These are phyloP conservation scores for Dioctria linearis DNA, from an alignment of 2,888 invertebrate genomes.

Conservation along the genomic window DNA sequence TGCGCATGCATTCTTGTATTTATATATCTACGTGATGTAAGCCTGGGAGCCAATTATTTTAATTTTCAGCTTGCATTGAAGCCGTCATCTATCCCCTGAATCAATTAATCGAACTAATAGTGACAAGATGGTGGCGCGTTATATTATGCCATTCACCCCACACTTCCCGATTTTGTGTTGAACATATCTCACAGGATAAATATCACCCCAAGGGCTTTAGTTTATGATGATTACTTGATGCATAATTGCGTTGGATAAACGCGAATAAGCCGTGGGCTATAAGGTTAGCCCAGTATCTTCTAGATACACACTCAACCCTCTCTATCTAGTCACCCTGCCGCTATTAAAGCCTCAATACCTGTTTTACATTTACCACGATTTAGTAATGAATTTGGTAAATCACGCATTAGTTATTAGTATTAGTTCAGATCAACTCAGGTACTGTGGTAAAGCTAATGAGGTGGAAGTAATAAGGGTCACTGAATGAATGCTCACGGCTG, in stretches of 20 bases:
- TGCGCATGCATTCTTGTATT: too few relatives aligned
- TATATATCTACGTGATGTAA: neutral
- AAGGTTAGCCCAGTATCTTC: too few relatives aligned
- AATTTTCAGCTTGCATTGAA: constrained; percentile 48
- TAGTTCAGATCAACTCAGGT: neutral
- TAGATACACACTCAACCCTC: neutral
- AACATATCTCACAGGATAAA: constrained; percentile 41
- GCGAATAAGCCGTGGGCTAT: constrained; percentile 3
- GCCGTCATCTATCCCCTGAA: constrained; percentile 38
- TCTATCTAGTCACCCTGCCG: neutral
- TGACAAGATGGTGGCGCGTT: constrained; percentile 33
- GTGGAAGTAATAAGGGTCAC: constrained; percentile 1
- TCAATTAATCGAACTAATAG: constrained; percentile 54
- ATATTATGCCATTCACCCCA: neutral
- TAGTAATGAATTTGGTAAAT: constrained; percentile 55
- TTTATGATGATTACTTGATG: constrained; percentile 57
- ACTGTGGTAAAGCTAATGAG: constrained; percentile 11
- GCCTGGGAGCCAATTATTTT: constrained; percentile 54
- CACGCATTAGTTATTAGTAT: constrained; percentile 49
- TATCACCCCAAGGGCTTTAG: constrained; percentile 50
- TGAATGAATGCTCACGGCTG: neutral
- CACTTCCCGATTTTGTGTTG: neutral
- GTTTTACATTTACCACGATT: constrained; percentile 22
- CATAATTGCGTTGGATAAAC: constrained; percentile 53
- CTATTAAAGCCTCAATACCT: neutral